Evolutionary conservation across 2,797 vertebrate genomes (phyloP).

Genomic region (Pseudotriccus pelzelni): DNA sequence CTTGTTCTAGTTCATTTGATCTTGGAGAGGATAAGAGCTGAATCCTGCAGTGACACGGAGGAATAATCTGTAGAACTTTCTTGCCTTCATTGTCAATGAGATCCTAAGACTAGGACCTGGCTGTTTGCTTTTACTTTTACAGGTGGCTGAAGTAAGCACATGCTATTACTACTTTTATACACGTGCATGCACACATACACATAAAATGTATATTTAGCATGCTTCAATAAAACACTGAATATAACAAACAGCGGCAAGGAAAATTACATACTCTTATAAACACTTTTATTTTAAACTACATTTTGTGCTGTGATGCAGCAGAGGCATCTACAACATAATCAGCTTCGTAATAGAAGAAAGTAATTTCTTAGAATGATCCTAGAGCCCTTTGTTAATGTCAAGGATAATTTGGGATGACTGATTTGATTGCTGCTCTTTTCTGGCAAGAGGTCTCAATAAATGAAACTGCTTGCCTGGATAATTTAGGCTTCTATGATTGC

Average conservation of each 20-base stretch:
- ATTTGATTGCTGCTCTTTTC: constrained; percentile 68
- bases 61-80: background rate
- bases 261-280: constrained; percentile 31
- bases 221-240: constrained; percentile 2
- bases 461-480: constrained; percentile 65
- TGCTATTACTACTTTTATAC: background rate
- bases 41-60: fast-evolving
- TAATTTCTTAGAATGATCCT: constrained; percentile 64
- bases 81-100: background rate
- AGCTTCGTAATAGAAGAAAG: constrained; percentile 45
- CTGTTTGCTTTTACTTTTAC: constrained; percentile 5
- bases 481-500: constrained; percentile 68
- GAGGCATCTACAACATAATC: constrained; percentile 43
- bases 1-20: background rate
- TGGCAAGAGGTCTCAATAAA: constrained; percentile 55
- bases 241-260: constrained; percentile 45
- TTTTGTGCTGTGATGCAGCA: background rate
- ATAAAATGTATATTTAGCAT: constrained; percentile 1
- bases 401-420: constrained; percentile 69
- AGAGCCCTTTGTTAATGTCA: constrained; percentile 67
- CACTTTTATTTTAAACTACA: constrained; percentile 26
- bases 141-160: background rate
- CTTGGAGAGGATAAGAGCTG: background rate
- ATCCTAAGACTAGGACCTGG: background rate
- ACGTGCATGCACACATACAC: background rate